Base-by-base conservation (phyloP, 2,888 invertebrate genomes). In the Mantis religiosa region DNA sequence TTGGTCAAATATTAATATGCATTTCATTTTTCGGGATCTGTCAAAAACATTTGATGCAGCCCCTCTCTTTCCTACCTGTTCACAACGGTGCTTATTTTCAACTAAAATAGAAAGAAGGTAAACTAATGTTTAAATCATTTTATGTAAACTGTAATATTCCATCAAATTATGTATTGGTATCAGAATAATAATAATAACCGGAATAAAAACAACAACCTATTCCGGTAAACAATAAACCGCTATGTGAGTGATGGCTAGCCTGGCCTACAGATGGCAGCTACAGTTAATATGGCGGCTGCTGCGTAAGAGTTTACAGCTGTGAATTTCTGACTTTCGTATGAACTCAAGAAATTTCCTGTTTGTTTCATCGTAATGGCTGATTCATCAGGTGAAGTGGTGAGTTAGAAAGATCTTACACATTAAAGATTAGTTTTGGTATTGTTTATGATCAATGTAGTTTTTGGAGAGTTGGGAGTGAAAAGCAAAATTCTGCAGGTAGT, bases 1-100 rank as follows among this genome's bases (percentile, higher is more conserved):
- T 92, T 95, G 95, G 92, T 97, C 96, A 92, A 97, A 96, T 90
- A 97, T 95, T 90, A 97, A 92, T 90, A 95, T 94, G 25, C 96
- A 96, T 92, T 95, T 95, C 96, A 97, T 97, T 71, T 71, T 71
- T 71, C 54, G 3, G 20, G 54, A 71, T 15, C 54, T 71, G 54
- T 71, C 54, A 71, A 71, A 71, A 71, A 71, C 54, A 71, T 71
- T 71, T 20, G 54, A 71, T 25, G 54, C 6, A 71, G 25, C 25
- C 54, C 0, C 25, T 54, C 8, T 71, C 54, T 20, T 71, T 71
- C 54, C 25, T 71, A 41, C 54, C 6, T 25, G 54, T 20, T 20
- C 54, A 71, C 54, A 20, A 6, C 41, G 41, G 12, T 41, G 12
- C 12, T 12, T 41, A 12, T 41, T 41, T 41, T 41, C 41, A 41